Evolutionary conservation across 2,113 vertebrate species (phyloP).

Genomic region (Sinocyclocheilus anophthalmus): DNA sequence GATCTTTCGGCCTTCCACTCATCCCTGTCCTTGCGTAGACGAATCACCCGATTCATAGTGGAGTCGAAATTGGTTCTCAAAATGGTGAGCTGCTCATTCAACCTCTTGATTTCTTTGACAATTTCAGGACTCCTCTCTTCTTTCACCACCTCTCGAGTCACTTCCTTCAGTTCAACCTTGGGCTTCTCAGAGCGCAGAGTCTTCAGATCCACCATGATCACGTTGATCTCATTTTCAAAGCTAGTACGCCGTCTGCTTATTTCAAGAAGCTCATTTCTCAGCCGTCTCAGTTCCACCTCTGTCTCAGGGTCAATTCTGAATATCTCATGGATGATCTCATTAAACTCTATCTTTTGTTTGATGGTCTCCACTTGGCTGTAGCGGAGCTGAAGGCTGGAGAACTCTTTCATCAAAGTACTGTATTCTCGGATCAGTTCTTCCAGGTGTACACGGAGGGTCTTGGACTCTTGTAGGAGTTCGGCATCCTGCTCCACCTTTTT

Average conservation of each 20-base stretch:
- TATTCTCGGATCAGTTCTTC: conserved; percentile 81
- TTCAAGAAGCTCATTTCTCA: conserved; percentile 82
- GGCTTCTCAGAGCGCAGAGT: conserved; percentile 84
- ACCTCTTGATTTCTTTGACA: conserved; percentile 83
- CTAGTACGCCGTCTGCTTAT: conserved; percentile 62
- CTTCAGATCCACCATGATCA: conserved; percentile 73
- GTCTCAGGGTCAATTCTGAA: conserved; percentile 89
- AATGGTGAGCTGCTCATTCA: conserved; percentile 84
- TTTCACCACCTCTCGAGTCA: conserved; percentile 86
- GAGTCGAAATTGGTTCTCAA: conserved; percentile 78
- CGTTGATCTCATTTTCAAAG: conserved; percentile 74
- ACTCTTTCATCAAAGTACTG: conserved; percentile 69
- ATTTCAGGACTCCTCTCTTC: conserved; percentile 90
- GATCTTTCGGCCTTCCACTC: conserved; percentile 84
- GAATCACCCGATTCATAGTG: conserved; percentile 80
- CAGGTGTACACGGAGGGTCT: conserved; percentile 76
- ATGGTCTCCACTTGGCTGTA: conserved; percentile 72
- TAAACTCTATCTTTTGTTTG: conserved; percentile 83
- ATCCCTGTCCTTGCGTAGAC: conserved; percentile 85
- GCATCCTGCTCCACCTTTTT: conserved; percentile 87
- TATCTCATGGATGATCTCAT: conserved; percentile 87
- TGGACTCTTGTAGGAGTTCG: conserved; percentile 77
- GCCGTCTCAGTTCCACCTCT: conserved; percentile 77
- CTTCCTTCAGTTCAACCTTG: conserved; percentile 85
- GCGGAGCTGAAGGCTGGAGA: conserved; percentile 76